Evolutionary conservation across 2,797 vertebrate species (phyloP), one percentile per base, ranked within the genome.

Genomic region (Artibeus jamaicensis): DNA sequence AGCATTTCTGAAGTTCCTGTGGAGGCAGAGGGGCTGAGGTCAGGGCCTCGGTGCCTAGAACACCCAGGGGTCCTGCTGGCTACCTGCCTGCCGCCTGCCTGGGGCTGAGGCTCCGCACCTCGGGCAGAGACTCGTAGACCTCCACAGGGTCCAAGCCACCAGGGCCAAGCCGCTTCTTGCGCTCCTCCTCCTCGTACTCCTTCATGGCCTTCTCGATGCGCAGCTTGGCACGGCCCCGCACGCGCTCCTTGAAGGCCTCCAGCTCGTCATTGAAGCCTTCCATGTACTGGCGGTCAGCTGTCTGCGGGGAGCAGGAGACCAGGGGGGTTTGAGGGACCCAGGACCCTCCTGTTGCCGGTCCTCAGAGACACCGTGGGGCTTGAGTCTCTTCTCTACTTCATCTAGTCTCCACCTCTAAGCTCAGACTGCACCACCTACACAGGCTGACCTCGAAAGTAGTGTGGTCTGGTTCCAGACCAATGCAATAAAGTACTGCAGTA

Each of bases 141-240:
- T 99, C 99, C 0, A 99, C 98, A 0, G 99, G 99, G 97, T 99
- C 99, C 65, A 99, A 97, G 3, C 99, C 99, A 0, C 99, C 99
- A 0, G 99, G 99, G 0, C 99, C 99, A 8, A 99, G 97, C 5
- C 99, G 99, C 48, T 99, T 99, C 97, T 99, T 98, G 57, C 98
- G 92, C 93, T 99, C 99, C 93, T 99, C 99, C 32, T 99, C 99
- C 97, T 99, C 99, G 0, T 99, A 98, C 34, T 99, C 99, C 92
- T 98, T 98, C 98, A 99, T 98, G 7, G 99, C 99, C 91, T 99
- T 99, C 94, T 99, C 99, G 2, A 99, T 98, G 7, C 98, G 98
- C 7, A 97, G 97, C 98, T 98, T 98, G 0, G 99, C 99, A 0
- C 99, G 98, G 71, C 98, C 98, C 0, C 98, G 97, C 22, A 99